Evolutionary conservation across 1,140 invertebrate genomes (phyloP).

Genomic region (Amyelois transitella): DNA sequence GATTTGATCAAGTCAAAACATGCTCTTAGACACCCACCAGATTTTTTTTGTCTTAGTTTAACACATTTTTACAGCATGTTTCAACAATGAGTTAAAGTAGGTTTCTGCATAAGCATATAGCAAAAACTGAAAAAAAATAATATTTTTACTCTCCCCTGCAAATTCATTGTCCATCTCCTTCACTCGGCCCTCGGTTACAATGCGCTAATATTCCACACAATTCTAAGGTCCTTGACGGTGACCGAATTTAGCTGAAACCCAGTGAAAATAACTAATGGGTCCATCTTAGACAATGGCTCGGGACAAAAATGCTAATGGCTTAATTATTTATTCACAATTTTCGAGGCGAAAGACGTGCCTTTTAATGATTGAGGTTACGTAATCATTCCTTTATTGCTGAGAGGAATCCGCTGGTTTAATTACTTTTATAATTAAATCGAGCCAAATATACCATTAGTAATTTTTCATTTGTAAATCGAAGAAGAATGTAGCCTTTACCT

Average conservation of each 20-base stretch:
- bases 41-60: no score
- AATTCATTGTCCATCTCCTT: no score
- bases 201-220: background rate
- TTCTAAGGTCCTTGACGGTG: background rate
- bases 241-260: slow-evolving; percentile 1
- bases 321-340: slow-evolving; percentile 7
- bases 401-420: background rate
- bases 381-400: slow-evolving; percentile 1
- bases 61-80: no score
- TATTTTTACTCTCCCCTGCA: no score
- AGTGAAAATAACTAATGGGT: slow-evolving; percentile 2
- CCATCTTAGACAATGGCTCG: background rate
- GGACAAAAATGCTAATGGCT: slow-evolving; percentile 5
- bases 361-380: background rate
- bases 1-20: no score
- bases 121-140: no score
- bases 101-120: no score
- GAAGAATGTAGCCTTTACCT: background rate
- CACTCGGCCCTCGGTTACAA: no score
- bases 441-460: background rate
- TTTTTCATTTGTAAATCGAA: background rate
- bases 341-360: background rate
- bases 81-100: no score
- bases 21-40: no score
- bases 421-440: background rate